Evolutionary conservation across 2,797 vertebrate species (phyloP).

Genomic region (Rhyacichthys aspro): DNA sequence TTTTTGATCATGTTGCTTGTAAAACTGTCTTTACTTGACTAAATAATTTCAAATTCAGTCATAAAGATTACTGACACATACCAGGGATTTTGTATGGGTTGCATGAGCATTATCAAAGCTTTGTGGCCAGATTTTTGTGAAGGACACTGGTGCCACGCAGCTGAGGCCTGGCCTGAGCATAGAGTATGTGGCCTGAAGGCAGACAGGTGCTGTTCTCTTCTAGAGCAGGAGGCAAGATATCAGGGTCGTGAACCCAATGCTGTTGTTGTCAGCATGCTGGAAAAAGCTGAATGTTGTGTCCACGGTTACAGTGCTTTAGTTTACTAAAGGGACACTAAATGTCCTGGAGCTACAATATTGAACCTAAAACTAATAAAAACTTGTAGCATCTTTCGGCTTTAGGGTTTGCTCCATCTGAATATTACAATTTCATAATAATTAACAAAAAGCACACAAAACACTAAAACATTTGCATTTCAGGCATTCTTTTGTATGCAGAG

Average conservation of each 20-base stretch:
- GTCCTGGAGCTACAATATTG: not conserved
- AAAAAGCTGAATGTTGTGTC: not conserved
- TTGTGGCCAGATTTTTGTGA: not conserved
- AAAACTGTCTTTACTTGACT: not conserved
- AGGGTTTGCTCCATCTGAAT: too few relatives aligned
- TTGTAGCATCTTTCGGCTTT: too few relatives aligned
- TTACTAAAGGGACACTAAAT: not conserved
- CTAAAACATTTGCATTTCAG: too few relatives aligned
- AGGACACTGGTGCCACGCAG: slow-evolving; percentile 10
- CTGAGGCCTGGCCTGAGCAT: slow-evolving; percentile 18
- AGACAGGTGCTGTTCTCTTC: slow-evolving; percentile 46
- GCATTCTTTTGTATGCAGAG: too few relatives aligned
- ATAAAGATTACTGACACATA: not conserved
- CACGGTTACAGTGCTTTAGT: not conserved
- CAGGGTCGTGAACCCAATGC: slow-evolving; percentile 8
- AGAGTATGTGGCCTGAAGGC: slow-evolving; percentile 22
- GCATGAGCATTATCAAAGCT: not conserved
- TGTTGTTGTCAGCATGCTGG: not conserved
- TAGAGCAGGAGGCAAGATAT: slow-evolving; percentile 35
- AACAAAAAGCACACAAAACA: too few relatives aligned
- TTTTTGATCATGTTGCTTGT: too few relatives aligned
- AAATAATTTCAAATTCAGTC: not conserved
- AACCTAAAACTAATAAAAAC: too few relatives aligned
- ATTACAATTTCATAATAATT: too few relatives aligned
- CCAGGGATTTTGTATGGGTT: not conserved